These are phyloP conservation scores for Muschampia plurimacula DNA, from an alignment of 2,888 invertebrate genomes.

Conservation along the genomic window DNA sequence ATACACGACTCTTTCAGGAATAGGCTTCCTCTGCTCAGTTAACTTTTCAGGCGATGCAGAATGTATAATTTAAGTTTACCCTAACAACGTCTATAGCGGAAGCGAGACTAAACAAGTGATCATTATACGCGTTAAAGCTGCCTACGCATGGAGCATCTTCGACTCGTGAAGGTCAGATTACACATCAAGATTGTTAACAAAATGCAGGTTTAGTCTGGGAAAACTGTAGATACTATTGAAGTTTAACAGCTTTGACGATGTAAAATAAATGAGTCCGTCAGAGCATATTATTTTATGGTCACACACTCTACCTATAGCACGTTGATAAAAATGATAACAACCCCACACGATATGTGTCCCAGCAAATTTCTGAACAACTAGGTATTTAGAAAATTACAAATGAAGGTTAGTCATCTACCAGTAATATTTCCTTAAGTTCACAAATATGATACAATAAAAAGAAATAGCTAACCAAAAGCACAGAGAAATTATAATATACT, in stretches of 20 bases:
- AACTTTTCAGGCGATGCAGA: constrained; percentile 54
- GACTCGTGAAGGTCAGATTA: constrained; percentile 34
- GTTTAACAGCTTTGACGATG: constrained; percentile 10
- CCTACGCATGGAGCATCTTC: constrained; percentile 35
- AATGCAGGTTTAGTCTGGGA: constrained; percentile 24
- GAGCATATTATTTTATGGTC: constrained; percentile 52
- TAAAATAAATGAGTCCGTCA: constrained; percentile 44
- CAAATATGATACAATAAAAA: too few species aligned
- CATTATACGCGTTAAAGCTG: constrained; percentile 41
- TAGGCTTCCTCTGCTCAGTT: constrained; percentile 50
- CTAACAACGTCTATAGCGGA: constrained; percentile 51
- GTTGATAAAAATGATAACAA: too few species aligned
- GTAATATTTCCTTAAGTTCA: too few species aligned
- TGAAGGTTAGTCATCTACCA: too few species aligned
- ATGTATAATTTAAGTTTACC: constrained; percentile 49
- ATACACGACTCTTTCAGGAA: constrained; percentile 46
- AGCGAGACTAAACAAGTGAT: constrained; percentile 63
- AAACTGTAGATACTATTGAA: constrained; percentile 12
- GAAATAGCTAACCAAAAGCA: too few species aligned
- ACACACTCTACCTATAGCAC: constrained; percentile 60
- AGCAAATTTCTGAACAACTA: background rate
- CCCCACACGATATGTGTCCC: background rate
- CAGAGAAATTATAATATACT: too few species aligned
- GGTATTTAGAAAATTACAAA: too few species aligned
- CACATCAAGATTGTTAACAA: constrained; percentile 31